phyloP scores from a whole-genome alignment of 2,113 vertebrate genomes.

The Baryphthengus martii region DNA sequence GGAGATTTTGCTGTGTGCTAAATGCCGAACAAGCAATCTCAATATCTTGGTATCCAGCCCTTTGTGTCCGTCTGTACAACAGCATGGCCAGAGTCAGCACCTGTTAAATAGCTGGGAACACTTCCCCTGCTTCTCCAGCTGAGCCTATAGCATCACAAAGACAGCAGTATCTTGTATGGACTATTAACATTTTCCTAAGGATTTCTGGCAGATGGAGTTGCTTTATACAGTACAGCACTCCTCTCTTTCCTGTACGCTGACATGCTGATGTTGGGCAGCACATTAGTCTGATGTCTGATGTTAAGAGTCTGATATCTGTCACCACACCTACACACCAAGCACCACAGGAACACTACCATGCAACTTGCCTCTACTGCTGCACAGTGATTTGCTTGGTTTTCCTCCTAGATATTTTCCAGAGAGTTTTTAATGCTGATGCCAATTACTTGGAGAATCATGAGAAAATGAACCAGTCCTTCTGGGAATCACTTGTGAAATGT shows the following conservation, averaged over 20 bases:
- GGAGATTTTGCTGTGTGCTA: background rate
- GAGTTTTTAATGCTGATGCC: conserved; percentile 40
- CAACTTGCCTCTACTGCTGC: background rate
- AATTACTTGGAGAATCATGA: conserved; percentile 25
- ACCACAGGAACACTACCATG: background rate
- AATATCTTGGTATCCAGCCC: background rate
- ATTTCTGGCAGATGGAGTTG: background rate
- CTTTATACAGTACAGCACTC: background rate
- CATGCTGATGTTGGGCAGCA: background rate
- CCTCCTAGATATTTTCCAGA: conserved; percentile 20
- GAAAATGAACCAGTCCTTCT: conserved; percentile 23
- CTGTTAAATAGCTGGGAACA: background rate
- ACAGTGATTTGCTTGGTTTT: background rate
- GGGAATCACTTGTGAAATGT: conserved; percentile 36
- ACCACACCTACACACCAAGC: background rate
- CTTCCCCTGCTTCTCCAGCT: background rate
- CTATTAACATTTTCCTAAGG: background rate
- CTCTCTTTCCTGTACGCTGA: background rate
- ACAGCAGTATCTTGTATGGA: background rate
- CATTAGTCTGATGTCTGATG: background rate
- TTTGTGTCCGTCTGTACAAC: background rate
- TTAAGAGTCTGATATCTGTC: background rate
- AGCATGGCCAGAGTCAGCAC: background rate
- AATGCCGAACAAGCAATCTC: background rate
- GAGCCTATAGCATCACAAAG: background rate